Percentiles rank a stretch among this genome's conserved stretches.
These are phyloP conservation scores for Phasia obesa DNA, from an alignment of 2,888 invertebrate genomes.

Conservation along the genomic window DNA sequence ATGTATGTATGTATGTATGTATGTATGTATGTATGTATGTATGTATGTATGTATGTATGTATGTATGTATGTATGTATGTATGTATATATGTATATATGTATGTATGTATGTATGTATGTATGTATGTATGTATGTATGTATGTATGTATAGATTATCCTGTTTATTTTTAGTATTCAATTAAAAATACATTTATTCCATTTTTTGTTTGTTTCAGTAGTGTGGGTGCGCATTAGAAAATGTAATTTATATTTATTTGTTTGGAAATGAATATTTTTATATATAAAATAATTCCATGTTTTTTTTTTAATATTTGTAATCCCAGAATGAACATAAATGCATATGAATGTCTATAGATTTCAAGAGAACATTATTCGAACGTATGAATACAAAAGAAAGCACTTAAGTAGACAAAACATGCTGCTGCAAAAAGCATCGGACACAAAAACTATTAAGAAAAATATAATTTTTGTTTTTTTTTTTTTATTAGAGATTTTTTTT, in stretches of 20 bases:
- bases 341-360: slow-evolving; percentile 35
- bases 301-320: slow-evolving; percentile 53
- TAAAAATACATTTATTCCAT: slow-evolving; percentile 25
- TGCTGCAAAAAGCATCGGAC: neutral
- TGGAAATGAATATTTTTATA: slow-evolving; percentile 1
- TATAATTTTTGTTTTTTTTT: neutral
- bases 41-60: too few species aligned
- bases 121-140: too few species aligned
- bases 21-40: too few species aligned
- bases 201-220: neutral
- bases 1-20: too few species aligned
- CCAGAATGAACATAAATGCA: slow-evolving; percentile 53
- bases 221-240: neutral
- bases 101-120: too few species aligned
- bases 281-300: slow-evolving; percentile 62
- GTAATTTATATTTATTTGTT: slow-evolving; percentile 8
- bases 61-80: too few species aligned
- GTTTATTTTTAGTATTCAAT: slow-evolving; percentile 3
- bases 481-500: too few species aligned
- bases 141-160: too few species aligned
- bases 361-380: slow-evolving; percentile 34
- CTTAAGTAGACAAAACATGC: slow-evolving; percentile 27
- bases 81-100: too few species aligned
- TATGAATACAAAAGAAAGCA: slow-evolving; percentile 32
- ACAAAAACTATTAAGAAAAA: neutral